Percentiles rank a stretch among this genome's conserved stretches.
phyloP scores from a whole-genome alignment of 2,888 invertebrate species.

The Villa cingulata region DNA sequence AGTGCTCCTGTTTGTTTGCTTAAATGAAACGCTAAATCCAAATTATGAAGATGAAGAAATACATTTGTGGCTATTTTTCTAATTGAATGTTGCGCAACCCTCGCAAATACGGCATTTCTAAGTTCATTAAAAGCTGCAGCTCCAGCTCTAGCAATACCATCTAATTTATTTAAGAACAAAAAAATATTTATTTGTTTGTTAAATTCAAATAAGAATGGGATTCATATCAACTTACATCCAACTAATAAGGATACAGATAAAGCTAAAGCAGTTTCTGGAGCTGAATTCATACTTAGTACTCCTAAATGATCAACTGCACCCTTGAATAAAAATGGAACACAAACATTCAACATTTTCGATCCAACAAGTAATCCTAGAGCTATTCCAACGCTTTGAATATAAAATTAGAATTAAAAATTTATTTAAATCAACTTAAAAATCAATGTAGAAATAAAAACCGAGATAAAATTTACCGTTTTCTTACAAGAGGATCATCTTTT shows the following conservation, averaged over 20 bases:
- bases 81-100: conserved; percentile 95
- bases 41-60: conserved; percentile 85
- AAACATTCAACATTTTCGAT: conserved; percentile 78
- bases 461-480: conserved; percentile 24
- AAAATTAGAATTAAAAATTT: too few species aligned
- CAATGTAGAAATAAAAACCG: background rate
- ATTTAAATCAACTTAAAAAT: too few species aligned
- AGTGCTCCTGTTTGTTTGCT: conserved; percentile 89
- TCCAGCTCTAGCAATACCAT: conserved; percentile 83
- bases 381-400: conserved; percentile 64
- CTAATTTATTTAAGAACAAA: conserved; percentile 43
- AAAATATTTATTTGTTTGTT: too few species aligned
- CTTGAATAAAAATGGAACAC: conserved; percentile 93
- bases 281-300: conserved; percentile 57
- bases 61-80: conserved; percentile 87
- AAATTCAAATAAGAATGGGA: background rate
- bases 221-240: conserved; percentile 57
- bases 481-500: conserved; percentile 45
- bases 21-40: conserved; percentile 90
- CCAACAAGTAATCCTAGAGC: conserved; percentile 67
- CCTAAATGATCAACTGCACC: conserved; percentile 83
- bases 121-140: conserved; percentile 91
- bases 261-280: conserved; percentile 68
- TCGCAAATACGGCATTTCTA: conserved; percentile 93
- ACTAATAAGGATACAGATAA: conserved; percentile 66